Percentiles rank a stretch among this genome's conserved stretches.
phyloP scores from a whole-genome alignment of 1,140 invertebrate genomes.

The Neelides sp. region DNA sequence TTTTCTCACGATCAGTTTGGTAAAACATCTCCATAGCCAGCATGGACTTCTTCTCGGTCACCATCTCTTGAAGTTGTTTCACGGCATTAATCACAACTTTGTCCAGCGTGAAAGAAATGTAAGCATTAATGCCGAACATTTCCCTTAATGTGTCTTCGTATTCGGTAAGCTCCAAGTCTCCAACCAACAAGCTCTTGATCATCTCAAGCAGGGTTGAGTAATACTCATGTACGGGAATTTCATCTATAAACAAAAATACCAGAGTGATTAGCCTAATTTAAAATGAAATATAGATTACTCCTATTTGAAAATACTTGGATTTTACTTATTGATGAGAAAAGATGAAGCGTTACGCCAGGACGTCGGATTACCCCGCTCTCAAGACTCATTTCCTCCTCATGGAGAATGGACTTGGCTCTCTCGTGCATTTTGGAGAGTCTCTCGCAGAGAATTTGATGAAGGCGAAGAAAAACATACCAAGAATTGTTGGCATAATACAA shows the following conservation, averaged over 20 bases:
- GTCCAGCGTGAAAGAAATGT: conserved; percentile 83
- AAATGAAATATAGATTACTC: conserved; percentile 3
- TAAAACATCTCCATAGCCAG: conserved; percentile 69
- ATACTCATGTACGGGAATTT: conserved; percentile 67
- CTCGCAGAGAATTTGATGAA: conserved; percentile 90
- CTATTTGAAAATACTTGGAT: too few species aligned
- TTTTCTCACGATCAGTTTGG: conserved; percentile 51
- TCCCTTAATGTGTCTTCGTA: conserved; percentile 91
- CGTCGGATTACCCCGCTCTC: conserved; percentile 61
- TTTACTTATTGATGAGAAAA: conserved; percentile 69
- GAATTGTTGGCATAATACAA: conserved; percentile 79
- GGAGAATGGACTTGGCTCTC: conserved; percentile 53
- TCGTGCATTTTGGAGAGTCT: conserved; percentile 70
- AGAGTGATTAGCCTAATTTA: neutral
- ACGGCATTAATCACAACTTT: conserved; percentile 85
- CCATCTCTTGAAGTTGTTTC: conserved; percentile 81
- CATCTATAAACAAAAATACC: conserved; percentile 39
- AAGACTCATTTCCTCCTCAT: conserved; percentile 51
- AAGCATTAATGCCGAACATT: conserved; percentile 97
- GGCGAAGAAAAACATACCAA: conserved; percentile 88
- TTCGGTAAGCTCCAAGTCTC: conserved; percentile 77
- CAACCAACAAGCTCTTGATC: conserved; percentile 88
- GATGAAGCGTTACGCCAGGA: conserved; percentile 66
- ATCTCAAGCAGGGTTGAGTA: conserved; percentile 86
- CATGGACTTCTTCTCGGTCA: conserved; percentile 66